A percentile compares a stretch with the other conserved stretches of the same genome.
Evolutionary conservation across 2,113 vertebrate genomes (phyloP).

Genomic region (Hassar affinis): DNA sequence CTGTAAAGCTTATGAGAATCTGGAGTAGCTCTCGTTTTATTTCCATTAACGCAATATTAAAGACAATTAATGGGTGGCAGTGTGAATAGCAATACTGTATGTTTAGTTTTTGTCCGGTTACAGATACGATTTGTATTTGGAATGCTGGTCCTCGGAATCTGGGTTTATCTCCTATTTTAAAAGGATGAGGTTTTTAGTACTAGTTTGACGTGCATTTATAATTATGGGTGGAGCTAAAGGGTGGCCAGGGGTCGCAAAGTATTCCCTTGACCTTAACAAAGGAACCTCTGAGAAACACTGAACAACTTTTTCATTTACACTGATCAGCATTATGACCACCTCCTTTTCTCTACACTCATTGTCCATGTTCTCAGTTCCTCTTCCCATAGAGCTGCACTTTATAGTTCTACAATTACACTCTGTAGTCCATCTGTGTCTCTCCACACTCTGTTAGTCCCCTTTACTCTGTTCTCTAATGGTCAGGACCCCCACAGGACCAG

Average conservation of each 20-base stretch:
- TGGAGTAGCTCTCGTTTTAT: constrained; percentile 19
- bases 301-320: too few relatives aligned
- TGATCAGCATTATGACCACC: too few relatives aligned
- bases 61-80: neutral
- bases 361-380: too few relatives aligned
- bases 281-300: neutral
- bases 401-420: too few relatives aligned
- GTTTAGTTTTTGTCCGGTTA: neutral
- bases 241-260: neutral
- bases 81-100: neutral
- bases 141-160: neutral
- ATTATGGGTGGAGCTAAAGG: neutral
- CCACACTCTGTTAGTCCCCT: too few relatives aligned
- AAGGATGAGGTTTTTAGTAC: neutral
- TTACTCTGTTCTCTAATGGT: too few relatives aligned
- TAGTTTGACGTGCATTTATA: neutral
- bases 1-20: constrained; percentile 23
- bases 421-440: too few relatives aligned
- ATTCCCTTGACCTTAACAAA: neutral
- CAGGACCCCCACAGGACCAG: too few relatives aligned
- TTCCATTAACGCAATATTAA: neutral
- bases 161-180: neutral
- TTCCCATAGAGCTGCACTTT: too few relatives aligned
- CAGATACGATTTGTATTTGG: neutral
- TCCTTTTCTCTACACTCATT: too few relatives aligned